These are phyloP conservation scores for Phyllostomus hastatus DNA, from an alignment of 2,113 vertebrate genomes.

Conservation along the genomic window DNA sequence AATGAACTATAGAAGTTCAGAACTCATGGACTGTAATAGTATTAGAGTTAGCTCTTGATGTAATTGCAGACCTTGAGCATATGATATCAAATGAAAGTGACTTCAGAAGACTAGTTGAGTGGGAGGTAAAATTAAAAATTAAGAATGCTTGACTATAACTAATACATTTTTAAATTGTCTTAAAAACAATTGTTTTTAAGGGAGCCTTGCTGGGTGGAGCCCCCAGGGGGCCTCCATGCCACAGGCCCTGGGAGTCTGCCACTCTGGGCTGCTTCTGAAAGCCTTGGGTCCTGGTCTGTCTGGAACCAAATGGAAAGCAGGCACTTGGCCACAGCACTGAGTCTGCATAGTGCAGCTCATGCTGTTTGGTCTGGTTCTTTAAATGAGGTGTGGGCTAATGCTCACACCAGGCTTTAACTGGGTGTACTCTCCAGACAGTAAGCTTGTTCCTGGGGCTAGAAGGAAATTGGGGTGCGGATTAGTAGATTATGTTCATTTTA, in stretches of 20 bases:
- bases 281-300: neutral
- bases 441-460: neutral
- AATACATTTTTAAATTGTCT: neutral
- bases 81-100: neutral
- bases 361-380: neutral
- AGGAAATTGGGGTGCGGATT: neutral
- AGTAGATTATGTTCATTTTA: neutral
- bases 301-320: neutral
- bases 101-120: neutral
- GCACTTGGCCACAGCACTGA: neutral
- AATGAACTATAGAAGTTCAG: neutral
- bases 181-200: neutral
- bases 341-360: neutral
- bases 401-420: neutral
- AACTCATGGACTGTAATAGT: neutral
- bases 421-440: neutral
- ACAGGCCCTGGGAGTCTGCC: neutral
- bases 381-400: neutral
- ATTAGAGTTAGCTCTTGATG: neutral
- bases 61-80: neutral
- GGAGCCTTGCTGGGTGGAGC: neutral
- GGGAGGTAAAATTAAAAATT: neutral
- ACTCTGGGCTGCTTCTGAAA: neutral
- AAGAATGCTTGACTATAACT: neutral
- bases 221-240: neutral